Percentiles rank a stretch among this genome's conserved stretches.
Conservation (phyloP, 2,888 invertebrate genomes). For the Meandrusa payeni region DNA sequence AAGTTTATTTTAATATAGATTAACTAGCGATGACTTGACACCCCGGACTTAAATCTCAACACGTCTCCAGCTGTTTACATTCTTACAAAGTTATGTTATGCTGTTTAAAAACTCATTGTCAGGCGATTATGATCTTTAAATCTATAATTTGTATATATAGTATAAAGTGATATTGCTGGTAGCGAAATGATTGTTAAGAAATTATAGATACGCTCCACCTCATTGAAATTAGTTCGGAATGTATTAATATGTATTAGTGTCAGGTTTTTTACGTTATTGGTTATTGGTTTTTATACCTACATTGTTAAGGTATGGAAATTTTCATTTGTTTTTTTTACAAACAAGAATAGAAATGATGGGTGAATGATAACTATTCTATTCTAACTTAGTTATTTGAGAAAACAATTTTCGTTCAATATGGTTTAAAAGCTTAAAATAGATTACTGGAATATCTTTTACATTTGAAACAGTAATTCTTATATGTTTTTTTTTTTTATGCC, state of each 20-base stretch:
- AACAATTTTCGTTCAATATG: too few species aligned
- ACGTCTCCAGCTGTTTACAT: slow-evolving; percentile 33
- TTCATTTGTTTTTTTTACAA: slow-evolving; percentile 41
- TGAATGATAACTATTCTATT: too few species aligned
- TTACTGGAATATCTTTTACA: too few species aligned
- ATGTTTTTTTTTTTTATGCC: too few species aligned
- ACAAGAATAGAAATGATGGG: too few species aligned
- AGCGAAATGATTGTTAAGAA: slow-evolving; percentile 27
- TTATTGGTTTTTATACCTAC: slow-evolving; percentile 63
- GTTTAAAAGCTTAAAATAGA: too few species aligned
- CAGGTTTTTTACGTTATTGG: slow-evolving; percentile 68
- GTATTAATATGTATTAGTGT: slow-evolving; percentile 73
- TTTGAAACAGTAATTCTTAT: too few species aligned
- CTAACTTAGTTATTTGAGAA: too few species aligned
- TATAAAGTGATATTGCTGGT: background rate
- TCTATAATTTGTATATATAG: background rate
- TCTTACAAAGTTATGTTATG: slow-evolving; percentile 14
- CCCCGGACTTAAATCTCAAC: slow-evolving; percentile 48
- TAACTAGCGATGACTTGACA: slow-evolving; percentile 77
- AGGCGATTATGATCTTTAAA: slow-evolving; percentile 14
- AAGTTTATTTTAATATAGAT: slow-evolving; percentile 77
- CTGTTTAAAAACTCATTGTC: background rate
- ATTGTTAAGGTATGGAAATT: slow-evolving; percentile 68
- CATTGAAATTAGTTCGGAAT: slow-evolving; percentile 66
- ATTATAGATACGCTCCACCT: slow-evolving; percentile 50